Base-by-base conservation (phyloP, 1,140 invertebrate genomes). In the Bombus superbus region DNA sequence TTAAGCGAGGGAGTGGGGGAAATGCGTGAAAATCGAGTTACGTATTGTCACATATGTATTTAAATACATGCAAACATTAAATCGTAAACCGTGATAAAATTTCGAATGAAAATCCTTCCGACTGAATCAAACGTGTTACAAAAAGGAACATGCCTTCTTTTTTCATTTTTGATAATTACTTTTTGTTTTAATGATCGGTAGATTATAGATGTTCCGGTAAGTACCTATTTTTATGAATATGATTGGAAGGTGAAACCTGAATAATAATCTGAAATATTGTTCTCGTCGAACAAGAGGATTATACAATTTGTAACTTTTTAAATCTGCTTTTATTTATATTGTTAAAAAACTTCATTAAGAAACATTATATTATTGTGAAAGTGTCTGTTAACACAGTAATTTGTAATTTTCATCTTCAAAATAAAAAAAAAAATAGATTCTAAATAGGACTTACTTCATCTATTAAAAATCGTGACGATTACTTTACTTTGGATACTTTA, bases 1-100 rank as follows among this genome's bases (percentile, higher is more conserved):
- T 18, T 25, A 40, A 40, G 25, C 35, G 25, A 3, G 6, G 5
- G 22, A 69, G 68, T 42, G 13, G 40, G 13, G 53, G 1, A 40
- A 4, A 28, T 4, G 15, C 9, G 53, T 13, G n/a, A 22, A 44
- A 44, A 78, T 78, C 59, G 35, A 78, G n/a, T 62, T 64, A 64
- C 15, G 18, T 64, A 77, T 77, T 64, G 75, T 77, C 38, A 32
- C n/a, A 53, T 53, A 75, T 57, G 47, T 53, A 75, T 57, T 75
- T 53, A 32, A 47, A 53, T 47, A 47, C 73, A n/a, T 35, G 73
- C 32, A 53, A 47, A 53, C 42, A 38, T 75, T 75, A 75, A 53
- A 35, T 35, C 32, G 44, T 2, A 9, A 22, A 10, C 44, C 1
- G 8, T 35, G 44, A 75, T 53, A 47, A 35, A 47, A 15, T 32